Evolutionary conservation across 2,888 invertebrate species (phyloP).

Genomic region (Epirrhoe alternata): DNA sequence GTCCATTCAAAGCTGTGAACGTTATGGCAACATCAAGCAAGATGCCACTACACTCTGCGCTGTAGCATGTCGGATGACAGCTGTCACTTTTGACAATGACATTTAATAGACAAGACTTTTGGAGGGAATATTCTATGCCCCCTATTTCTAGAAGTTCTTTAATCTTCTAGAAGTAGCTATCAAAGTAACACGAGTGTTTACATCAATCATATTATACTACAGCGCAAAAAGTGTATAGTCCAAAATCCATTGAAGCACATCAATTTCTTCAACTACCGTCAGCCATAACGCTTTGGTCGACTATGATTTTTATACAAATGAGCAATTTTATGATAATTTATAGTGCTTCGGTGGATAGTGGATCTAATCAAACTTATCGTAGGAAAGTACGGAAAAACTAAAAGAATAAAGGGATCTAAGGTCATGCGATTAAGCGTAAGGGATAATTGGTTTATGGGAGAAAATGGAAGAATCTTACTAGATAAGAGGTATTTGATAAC

Average conservation of each 20-base stretch:
- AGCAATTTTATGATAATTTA: not conserved
- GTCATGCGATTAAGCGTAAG: conserved; percentile 57
- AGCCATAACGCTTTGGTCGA: not conserved
- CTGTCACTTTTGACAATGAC: not conserved
- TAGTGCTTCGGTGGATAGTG: conserved; percentile 38
- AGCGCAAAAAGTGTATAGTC: conserved; percentile 9
- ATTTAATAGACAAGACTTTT: not conserved
- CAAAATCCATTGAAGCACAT: conserved; percentile 22
- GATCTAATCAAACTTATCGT: conserved; percentile 35
- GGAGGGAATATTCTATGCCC: not conserved
- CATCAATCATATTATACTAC: not conserved
- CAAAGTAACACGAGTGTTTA: not conserved
- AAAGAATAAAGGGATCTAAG: conserved; percentile 40
- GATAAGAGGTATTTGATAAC: not conserved
- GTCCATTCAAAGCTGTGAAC: conserved; percentile 77
- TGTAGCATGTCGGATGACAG: not conserved
- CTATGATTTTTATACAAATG: not conserved
- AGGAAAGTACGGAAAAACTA: conserved; percentile 42
- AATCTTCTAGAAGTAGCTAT: not conserved
- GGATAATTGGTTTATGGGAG: conserved; percentile 35
- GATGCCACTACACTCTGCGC: conserved; percentile 33
- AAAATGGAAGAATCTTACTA: conserved; percentile 22
- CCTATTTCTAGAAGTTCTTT: no score
- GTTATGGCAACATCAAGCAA: conserved; percentile 55
- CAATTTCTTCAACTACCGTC: not conserved